A percentile compares a stretch with the other conserved stretches of the same genome.
Evolutionary conservation across 2,113 vertebrate species (phyloP).

Genomic region (Callionymus lyra): DNA sequence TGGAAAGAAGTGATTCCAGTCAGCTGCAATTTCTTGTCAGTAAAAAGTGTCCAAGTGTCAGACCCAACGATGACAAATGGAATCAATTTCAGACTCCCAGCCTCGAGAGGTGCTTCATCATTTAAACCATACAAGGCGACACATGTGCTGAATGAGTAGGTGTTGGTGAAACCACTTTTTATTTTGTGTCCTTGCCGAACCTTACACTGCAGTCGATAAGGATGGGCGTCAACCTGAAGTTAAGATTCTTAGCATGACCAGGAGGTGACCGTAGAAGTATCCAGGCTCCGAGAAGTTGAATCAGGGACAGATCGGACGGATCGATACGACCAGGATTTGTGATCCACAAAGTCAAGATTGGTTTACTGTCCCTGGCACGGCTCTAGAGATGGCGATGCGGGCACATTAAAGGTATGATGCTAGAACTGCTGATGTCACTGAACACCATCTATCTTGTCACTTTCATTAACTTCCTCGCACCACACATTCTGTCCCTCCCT

Average conservation of each 20-base stretch:
- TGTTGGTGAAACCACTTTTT: too few species aligned
- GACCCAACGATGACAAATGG: conserved; percentile 33
- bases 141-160: too few species aligned
- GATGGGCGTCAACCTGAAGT: too few species aligned
- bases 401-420: conserved; percentile 15
- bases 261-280: too few species aligned
- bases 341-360: conserved; percentile 9
- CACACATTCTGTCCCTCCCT: conserved; percentile 15
- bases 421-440: conserved; percentile 22
- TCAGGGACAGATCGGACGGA: conserved; percentile 25
- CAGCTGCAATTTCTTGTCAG: conserved; percentile 31
- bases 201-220: too few species aligned
- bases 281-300: neutral
- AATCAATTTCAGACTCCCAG: conserved; percentile 34
- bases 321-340: conserved; percentile 39
- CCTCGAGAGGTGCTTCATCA: conserved; percentile 6
- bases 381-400: conserved; percentile 17
- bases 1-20: conserved; percentile 48
- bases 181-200: too few species aligned
- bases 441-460: conserved; percentile 24
- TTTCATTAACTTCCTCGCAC: conserved; percentile 6
- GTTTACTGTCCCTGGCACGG: conserved; percentile 24
- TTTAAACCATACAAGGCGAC: conserved; percentile 5
- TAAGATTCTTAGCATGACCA: too few species aligned
- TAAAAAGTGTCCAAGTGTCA: conserved; percentile 31